Evolutionary conservation across 2,888 invertebrate genomes (phyloP), one percentile per base, ranked within the genome.

Genomic region (Drosophila limbata): DNA sequence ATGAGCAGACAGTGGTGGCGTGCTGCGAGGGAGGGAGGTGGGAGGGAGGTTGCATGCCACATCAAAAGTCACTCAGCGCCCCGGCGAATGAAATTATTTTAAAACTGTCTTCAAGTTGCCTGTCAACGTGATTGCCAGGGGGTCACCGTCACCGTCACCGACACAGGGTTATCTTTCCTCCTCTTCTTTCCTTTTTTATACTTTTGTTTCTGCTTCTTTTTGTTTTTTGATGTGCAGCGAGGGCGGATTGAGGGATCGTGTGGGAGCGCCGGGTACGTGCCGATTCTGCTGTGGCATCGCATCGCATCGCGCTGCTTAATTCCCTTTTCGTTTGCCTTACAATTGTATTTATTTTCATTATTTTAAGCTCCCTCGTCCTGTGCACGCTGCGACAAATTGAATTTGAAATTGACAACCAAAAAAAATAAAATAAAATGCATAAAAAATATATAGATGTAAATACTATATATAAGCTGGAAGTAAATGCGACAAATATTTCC

Each of bases 281-380:
- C 47, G 61, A 35, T 61, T 25, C 63, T 35, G 63, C 35, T 33
- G 35, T 50, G 56, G 31, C 35, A 56, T 35, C 15, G 21, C 35
- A 1, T n/a, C 15, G 45, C 35, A 45, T 3, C 25, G 45, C 39
- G 40, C 21, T 56, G 21, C 52, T 66, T 73, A 78, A 73, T 78
- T 78, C 60, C 60, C 19, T 69, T 61, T 61, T 63, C 53, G 48
- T 50, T 57, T 37, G 77, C 56, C 42, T 45, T 63, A 61, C 60
- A 78, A 66, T 69, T 73, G 62, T 78, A 59, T 70, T 79, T 67
- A 70, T 69, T 77, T 73, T 78, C 62, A 66, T 74, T 67, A 67
- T 59, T 69, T 69, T 56, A 64, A 77, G 63, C 64, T 42, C 28
- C 39, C n/a, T 52, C 52, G 37, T 45, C n/a, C 63, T 45, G 39